These are phyloP conservation scores for Psix sp. DNA, from an alignment of 1,140 invertebrate species.

Conservation along the genomic window DNA sequence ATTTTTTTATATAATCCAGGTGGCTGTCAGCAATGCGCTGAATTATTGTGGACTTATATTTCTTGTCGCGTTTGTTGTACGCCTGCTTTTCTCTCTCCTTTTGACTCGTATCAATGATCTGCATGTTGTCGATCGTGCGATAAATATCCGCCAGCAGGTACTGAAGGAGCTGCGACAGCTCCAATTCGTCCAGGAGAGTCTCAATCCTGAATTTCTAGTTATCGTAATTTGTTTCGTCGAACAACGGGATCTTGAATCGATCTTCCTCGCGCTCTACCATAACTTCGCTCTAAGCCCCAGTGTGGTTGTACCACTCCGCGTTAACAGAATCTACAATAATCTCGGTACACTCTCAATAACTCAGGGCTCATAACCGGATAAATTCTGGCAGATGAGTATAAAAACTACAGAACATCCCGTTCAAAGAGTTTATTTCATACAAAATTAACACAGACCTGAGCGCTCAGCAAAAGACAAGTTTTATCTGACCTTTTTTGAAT, in stretches of 20 bases:
- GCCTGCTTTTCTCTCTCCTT: neutral
- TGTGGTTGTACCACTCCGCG: neutral
- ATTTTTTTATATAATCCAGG: constrained; percentile 55
- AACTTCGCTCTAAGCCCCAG: neutral
- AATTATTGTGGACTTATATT: constrained; percentile 39
- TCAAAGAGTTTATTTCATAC: no score
- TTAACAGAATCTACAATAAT: no score
- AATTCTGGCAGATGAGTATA: no score
- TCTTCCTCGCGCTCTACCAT: constrained; percentile 53
- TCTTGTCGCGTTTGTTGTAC: constrained; percentile 1
- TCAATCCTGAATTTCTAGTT: constrained; percentile 44
- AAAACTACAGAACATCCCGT: no score
- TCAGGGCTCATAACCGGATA: constrained; percentile 25
- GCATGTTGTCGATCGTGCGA: neutral
- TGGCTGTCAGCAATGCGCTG: constrained; percentile 55
- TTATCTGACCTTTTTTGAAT: no score
- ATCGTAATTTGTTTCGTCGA: constrained; percentile 26
- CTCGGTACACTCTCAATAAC: neutral
- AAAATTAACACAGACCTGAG: no score
- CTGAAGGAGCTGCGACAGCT: neutral
- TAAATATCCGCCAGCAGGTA: constrained; percentile 1
- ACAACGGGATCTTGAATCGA: constrained; percentile 26
- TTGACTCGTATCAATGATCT: constrained; percentile 14
- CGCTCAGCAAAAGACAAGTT: no score
- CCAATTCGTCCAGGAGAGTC: constrained; percentile 24